Conservation (phyloP, 2,888 invertebrate genomes). For the Caenorhabditis virilis region DNA sequence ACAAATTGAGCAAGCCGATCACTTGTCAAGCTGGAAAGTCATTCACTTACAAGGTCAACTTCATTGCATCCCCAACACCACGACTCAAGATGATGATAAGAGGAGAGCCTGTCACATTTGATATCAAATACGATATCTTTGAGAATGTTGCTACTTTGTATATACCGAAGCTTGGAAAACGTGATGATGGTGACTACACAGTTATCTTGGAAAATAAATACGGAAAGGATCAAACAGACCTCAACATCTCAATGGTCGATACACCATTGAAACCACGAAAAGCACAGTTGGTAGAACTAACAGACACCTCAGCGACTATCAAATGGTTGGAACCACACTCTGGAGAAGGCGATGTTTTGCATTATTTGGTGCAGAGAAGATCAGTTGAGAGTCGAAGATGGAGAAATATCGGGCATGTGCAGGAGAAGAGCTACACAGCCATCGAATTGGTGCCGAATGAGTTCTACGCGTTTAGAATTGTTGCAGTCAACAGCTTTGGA, state of each 20-base stretch:
- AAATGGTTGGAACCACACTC: slow-evolving; percentile 41
- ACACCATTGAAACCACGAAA: slow-evolving; percentile 44
- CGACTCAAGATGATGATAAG: slow-evolving; percentile 31
- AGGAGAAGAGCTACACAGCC: slow-evolving; percentile 32
- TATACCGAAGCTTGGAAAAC: slow-evolving; percentile 35
- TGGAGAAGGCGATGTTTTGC: slow-evolving; percentile 35
- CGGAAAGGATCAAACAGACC: slow-evolving; percentile 37
- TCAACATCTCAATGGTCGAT: slow-evolving; percentile 45
- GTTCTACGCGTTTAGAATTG: slow-evolving; percentile 51
- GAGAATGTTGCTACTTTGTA: slow-evolving; percentile 43
- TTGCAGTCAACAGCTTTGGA: slow-evolving; percentile 45
- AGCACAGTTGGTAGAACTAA: slow-evolving; percentile 30
- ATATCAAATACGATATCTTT: slow-evolving; percentile 44
- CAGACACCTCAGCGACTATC: slow-evolving; percentile 39
- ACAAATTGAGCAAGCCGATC: slow-evolving; percentile 33
- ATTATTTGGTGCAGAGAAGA: slow-evolving; percentile 47
- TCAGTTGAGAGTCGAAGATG: slow-evolving; percentile 49
- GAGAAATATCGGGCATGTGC: slow-evolving; percentile 39
- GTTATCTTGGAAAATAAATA: slow-evolving; percentile 42
- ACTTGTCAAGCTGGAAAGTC: slow-evolving; percentile 49
- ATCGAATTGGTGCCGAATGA: slow-evolving; percentile 50
- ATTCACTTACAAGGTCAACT: slow-evolving; percentile 43
- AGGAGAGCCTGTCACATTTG: slow-evolving; percentile 26
- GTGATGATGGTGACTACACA: slow-evolving; percentile 40
- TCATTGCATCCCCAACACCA: slow-evolving; percentile 44